Evolutionary conservation across 2,113 vertebrate genomes (phyloP), one percentile per base, ranked within the genome.

Genomic region (Hyla sarda): DNA sequence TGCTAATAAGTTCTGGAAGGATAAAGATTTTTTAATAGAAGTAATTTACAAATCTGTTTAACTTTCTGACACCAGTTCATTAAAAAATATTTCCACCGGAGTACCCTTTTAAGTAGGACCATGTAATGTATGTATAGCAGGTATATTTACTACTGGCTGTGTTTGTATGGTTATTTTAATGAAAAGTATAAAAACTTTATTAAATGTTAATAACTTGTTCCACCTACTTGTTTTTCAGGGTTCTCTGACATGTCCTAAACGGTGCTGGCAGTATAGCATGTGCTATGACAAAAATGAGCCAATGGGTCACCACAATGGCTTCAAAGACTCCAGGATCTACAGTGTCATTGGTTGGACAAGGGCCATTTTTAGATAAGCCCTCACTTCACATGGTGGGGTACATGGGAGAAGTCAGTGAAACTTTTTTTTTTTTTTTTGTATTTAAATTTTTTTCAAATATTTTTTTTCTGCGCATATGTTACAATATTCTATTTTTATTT

Each of bases 341-440:
- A 95, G 96, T 96, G 92, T 95, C 95, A 94, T 92, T 98, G 97
- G 94, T 95, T 95, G 95, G 95, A 95, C 96, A 95, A 96, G 96
- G 95, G 93, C 94, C 95, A 96, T 96, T 93, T 97, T 94, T 96
- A 96, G 96, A 95, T 96, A 92, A 94, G 93, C 93, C 96, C 92
- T 93, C 96, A 96, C 95, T 96, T 92, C 95, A 94, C 83, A 92
- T 96, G 96, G 96, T 91, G 95, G 97, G 97, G 96, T 98, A 95
- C 97, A 97, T 98, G 97, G 97, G 97, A 97, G 98, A 99, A 99
- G 97, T 99, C 96, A 98, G 97, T 99, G 95, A 93, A 96, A 92
- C 96, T 93, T 87, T 90, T 90, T 91, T 11, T 58, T 80, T 41
- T 32, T 65, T 82, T 56, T 62, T n/a, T 32, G n/a, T 91, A 17